phyloP scores from a whole-genome alignment of 1,140 invertebrate genomes.

The Rhagoletis pomonella region DNA sequence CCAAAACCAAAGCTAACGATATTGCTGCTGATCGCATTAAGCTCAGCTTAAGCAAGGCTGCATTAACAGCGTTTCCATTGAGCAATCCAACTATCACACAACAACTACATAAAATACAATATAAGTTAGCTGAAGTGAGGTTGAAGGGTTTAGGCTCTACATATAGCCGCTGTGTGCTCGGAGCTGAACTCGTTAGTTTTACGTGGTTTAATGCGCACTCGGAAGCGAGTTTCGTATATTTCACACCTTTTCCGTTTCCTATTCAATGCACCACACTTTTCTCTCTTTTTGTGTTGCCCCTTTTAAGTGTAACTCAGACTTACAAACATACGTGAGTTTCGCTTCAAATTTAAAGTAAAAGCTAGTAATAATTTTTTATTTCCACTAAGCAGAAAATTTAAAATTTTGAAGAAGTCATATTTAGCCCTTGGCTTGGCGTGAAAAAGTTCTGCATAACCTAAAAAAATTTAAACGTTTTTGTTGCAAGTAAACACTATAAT shows the following conservation, averaged over 20 bases:
- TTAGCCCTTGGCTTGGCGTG: no score
- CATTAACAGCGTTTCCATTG: background rate
- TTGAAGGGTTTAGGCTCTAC: background rate
- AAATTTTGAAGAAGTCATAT: no score
- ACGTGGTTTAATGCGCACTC: background rate
- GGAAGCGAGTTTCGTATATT: background rate
- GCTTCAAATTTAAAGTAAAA: no score
- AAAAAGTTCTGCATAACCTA: no score
- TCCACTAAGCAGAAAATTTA: no score
- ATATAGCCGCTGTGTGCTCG: background rate
- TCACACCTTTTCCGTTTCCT: conserved; percentile 49
- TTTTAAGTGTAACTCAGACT: background rate
- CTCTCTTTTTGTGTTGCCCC: background rate
- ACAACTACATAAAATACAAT: background rate
- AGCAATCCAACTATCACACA: background rate
- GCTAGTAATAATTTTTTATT: no score
- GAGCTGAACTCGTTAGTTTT: no score
- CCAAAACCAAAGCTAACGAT: background rate
- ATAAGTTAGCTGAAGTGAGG: background rate
- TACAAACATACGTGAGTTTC: no score
- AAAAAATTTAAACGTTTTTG: no score
- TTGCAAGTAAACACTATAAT: no score
- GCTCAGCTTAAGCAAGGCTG: background rate
- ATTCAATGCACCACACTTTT: background rate
- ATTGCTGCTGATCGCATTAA: background rate